Base-by-base conservation (phyloP, 1,140 invertebrate species). In the Diachasmimorpha longicaudata region DNA sequence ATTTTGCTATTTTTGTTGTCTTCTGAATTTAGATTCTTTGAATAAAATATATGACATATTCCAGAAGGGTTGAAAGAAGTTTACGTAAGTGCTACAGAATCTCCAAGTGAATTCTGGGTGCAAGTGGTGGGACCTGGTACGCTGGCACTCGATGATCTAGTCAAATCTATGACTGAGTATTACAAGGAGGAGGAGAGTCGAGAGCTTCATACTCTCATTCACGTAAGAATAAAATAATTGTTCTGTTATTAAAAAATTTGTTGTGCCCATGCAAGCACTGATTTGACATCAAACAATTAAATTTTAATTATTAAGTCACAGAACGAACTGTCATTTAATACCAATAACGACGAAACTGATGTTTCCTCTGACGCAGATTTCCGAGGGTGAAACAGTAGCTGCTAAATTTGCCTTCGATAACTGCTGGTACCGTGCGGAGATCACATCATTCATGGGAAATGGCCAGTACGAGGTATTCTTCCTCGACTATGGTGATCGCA, bases 101-200 rank as follows among this genome's bases (percentile, higher is more conserved):
- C 91, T n/a, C 95, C 95, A 13, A 92, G 91, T 0, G 91, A 93
- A 25, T 96, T 97, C 86, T 97, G 95, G 95, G 89, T 96, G 16
- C 95, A 97, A 88, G 91, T 96, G 55, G 89, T 94, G 39, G 92
- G 93, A 0, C 90, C 92, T 0, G 92, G 93, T 81, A 92, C 93
- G 4, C 89, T 91, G 6, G 92, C 94, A 80, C 86, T 96, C 6
- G 94, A 96, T 84, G 89, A 92, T 58, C 89, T 97, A 63, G 92
- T 94, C 14, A 90, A 92, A 10, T 90, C 93, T 73, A 96, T 96
- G 95, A 95, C 94, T 1, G 90, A 91, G 8, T 96, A 94, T 84
- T 96, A 96, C 82, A 84, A 85, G 44, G 89, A 91, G 39, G 83
- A 88, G 71, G 91, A 93, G 69, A 95, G 94, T 81, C 83, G 89